These are phyloP conservation scores for Xylota sylvarum DNA, from an alignment of 2,888 invertebrate species.

Conservation along the genomic window DNA sequence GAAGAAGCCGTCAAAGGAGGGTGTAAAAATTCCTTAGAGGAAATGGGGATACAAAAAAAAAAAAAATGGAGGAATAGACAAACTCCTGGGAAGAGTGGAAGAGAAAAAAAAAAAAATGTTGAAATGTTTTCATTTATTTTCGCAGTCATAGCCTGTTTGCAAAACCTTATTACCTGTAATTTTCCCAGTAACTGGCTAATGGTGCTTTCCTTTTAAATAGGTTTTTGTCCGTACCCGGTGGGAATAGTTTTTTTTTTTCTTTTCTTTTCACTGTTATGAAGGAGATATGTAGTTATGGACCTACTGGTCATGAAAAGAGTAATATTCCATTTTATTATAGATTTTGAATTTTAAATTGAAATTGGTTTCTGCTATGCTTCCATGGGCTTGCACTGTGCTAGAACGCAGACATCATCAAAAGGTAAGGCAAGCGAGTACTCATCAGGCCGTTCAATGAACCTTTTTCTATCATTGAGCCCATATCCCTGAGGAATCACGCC, in stretches of 20 bases:
- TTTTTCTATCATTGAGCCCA: too few species aligned
- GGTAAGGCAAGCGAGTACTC: too few species aligned
- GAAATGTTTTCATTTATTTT: constrained; percentile 1
- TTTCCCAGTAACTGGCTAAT: not conserved
- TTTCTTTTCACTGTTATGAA: too few species aligned
- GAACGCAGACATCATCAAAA: too few species aligned
- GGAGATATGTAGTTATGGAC: too few species aligned
- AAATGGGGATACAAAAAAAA: not conserved
- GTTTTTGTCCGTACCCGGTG: not conserved
- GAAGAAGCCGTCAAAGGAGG: constrained; percentile 12
- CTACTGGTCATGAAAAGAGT: too few species aligned
- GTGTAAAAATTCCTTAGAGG: not conserved
- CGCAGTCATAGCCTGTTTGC: not conserved
- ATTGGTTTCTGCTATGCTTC: too few species aligned
- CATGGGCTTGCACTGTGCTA: too few species aligned
- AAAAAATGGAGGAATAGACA: not conserved
- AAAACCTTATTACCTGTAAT: constrained; percentile 1
- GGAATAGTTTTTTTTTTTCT: not conserved
- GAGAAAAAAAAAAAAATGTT: not conserved
- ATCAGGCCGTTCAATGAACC: too few species aligned
- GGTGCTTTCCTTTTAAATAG: not conserved
- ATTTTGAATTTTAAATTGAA: too few species aligned
- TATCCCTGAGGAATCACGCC: too few species aligned
- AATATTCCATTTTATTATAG: too few species aligned
- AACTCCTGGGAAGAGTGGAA: not conserved